Percentiles rank a stretch among this genome's conserved stretches.
Evolutionary conservation across 2,113 vertebrate species (phyloP).

Genomic region (Pao palembangensis): DNA sequence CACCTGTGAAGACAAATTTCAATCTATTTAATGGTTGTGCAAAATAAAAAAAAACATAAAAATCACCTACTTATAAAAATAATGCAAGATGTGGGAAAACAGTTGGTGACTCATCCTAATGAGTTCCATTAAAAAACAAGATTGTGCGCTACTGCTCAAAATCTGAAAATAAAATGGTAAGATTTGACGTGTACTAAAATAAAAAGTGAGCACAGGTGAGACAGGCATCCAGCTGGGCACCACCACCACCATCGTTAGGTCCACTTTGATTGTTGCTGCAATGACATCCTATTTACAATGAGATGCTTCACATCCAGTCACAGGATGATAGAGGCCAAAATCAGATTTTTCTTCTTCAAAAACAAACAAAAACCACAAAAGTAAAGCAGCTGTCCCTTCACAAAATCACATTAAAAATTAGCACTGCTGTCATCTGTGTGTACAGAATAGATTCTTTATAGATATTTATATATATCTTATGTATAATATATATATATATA

Average conservation of each 20-base stretch:
- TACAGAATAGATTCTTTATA: slow-evolving; percentile 70
- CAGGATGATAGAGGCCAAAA: slow-evolving; percentile 49
- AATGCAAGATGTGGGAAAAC: slow-evolving; percentile 30
- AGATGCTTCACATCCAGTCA: slow-evolving; percentile 63
- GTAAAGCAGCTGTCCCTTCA: slow-evolving; percentile 74
- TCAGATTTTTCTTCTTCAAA: slow-evolving; percentile 25
- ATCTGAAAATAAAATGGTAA: slow-evolving; percentile 40
- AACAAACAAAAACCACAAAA: slow-evolving; percentile 45
- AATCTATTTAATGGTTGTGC: slow-evolving; percentile 70
- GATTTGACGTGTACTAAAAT: slow-evolving; percentile 46
- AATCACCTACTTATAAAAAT: slow-evolving; percentile 44
- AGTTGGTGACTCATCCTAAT: slow-evolving; percentile 40
- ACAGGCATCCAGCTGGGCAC: slow-evolving; percentile 54
- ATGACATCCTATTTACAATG: slow-evolving; percentile 68
- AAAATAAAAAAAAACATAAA: slow-evolving; percentile 47
- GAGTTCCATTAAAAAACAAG: slow-evolving; percentile 58
- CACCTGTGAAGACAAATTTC: slow-evolving; percentile 48
- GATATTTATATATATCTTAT: slow-evolving; percentile 65
- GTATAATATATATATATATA: slow-evolving; percentile 60
- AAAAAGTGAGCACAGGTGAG: slow-evolving; percentile 49
- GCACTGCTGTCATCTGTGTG: slow-evolving; percentile 65
- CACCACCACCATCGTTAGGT: slow-evolving; percentile 48
- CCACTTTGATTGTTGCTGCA: slow-evolving; percentile 74
- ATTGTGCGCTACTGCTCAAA: neutral
- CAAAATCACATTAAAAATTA: slow-evolving; percentile 72